Base-by-base conservation (phyloP, 1,140 invertebrate species). In the Leptinotarsa lineolata region DNA sequence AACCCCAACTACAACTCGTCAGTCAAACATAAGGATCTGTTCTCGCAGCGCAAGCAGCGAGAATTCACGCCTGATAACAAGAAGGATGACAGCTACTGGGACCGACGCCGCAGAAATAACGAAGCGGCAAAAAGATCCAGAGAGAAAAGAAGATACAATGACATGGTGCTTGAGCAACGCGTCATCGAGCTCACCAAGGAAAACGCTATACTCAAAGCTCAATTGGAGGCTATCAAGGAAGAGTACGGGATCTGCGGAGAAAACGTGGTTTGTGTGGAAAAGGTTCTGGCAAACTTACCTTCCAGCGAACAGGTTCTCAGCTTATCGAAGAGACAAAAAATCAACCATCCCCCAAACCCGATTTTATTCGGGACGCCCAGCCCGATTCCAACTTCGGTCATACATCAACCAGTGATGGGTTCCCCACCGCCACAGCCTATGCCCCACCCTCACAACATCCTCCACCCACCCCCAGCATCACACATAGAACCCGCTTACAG, bases 1-100 rank as follows among this genome's bases (percentile, higher is more conserved):
- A 18, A 30, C 39, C 73, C 65, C 67, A 74, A 64, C 67, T 90
- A 88, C 71, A 86, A 81, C 21, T 72, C 85, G 74, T 80, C 81
- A 70, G 86, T 90, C 77, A 89, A 91, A 78, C 86, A 92, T 74
- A 94, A 94, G 81, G 92, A 94, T 64, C 87, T 94, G 72, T 93
- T 94, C 82, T 90, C 92, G 16, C 94, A 96, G 79, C 89, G 97
- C 70, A 98, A 98, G 81, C 95, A 97, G 82, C 88, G 97, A 2
- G 96, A 98, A 82, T 98, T 98, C 84, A 98, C 97, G 68, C 97
- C 97, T 0, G 97, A 98, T 80, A 96, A 92, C 83, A 97, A 97
- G 81, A 99, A 99, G 84, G 97, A 99, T 81, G 95, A 97, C 78
- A 95, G 93, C 78, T 99, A 99, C 85, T 99, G 97, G 97, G 96